Evolutionary conservation across 2,888 invertebrate species (phyloP).

Genomic region (Drosophila prostipennis): DNA sequence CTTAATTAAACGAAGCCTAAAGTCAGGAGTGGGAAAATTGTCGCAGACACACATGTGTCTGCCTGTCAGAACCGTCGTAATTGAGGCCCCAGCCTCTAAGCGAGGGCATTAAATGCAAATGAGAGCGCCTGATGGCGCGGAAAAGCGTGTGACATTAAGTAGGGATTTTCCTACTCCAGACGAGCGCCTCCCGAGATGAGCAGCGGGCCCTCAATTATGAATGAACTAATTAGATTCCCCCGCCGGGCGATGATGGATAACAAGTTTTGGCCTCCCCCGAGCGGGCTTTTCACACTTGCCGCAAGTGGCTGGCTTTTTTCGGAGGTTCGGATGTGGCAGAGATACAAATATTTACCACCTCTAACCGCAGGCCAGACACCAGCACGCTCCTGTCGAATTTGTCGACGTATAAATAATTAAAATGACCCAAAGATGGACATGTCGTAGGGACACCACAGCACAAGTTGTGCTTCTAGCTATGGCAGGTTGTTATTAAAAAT

Average conservation of each 20-base stretch:
- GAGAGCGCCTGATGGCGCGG: constrained; percentile 50
- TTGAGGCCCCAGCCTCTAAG: constrained; percentile 26
- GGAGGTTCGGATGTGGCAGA: constrained; percentile 8
- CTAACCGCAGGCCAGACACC: constrained; percentile 19
- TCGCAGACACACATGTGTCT: constrained; percentile 17
- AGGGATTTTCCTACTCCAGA: constrained; percentile 19
- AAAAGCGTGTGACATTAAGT: constrained; percentile 42
- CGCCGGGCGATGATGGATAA: constrained; percentile 23
- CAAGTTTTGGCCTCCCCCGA: constrained; percentile 40
- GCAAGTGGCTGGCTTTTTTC: constrained; percentile 29
- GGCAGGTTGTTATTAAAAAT: constrained; percentile 37
- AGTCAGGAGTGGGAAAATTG: constrained; percentile 46
- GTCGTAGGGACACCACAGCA: neutral
- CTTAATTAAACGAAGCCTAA: constrained; percentile 71
- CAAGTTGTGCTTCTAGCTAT: neutral
- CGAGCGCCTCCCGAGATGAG: constrained; percentile 31
- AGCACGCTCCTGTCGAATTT: constrained; percentile 40
- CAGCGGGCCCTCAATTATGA: constrained; percentile 64
- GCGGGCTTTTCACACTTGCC: constrained; percentile 58
- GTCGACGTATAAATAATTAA: constrained; percentile 64
- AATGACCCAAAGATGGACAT: constrained; percentile 9
- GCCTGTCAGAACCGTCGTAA: constrained; percentile 45
- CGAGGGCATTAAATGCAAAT: constrained; percentile 62
- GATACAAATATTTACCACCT: constrained; percentile 6
- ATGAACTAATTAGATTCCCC: constrained; percentile 70